Evolutionary conservation across 2,888 invertebrate genomes (phyloP), one percentile per base, ranked within the genome.

Genomic region (Heliconius ismenius): DNA sequence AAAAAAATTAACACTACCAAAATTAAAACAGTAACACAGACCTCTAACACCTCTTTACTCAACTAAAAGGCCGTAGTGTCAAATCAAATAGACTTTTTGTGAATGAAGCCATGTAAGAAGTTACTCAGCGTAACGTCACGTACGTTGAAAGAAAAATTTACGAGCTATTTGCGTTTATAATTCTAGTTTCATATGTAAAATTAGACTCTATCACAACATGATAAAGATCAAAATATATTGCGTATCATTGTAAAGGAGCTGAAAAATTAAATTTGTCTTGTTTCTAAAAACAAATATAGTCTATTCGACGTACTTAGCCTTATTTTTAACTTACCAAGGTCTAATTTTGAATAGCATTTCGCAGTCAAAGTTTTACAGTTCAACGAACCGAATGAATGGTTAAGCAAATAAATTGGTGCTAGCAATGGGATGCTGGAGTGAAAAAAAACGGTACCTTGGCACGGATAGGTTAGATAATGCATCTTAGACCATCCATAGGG

Each of bases 391-490:
- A 84, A 84, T 83, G 84, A 84, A 85, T 82, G 87, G 86, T 85
- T 89, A 86, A 87, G 88, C 88, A 90, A 92, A 91, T 90, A 91
- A 89, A 90, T 90, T 89, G 89, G 87, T 87, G 88, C 83, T 80
- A 85, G 85, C 84, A 79, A 84, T 83, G 81, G 83, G 84, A 86
- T 88, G 88, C 85, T 86, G 85, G 87, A 85, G 87, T 87, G 84
- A 88, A 87, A 88, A 88, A 85, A 85, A 84, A 83, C 83, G 82
- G 84, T 84, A 83, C 81, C 79, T 80, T 79, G 80, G 78, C 79
- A 81, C 79, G 82, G 81, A 83, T 81, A 79, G 81, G 83, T 86
- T 84, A 84, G 84, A 86, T 86, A 84, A 86, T 85, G 84, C 81
- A 81, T 82, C 82, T 80, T 58, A 78, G 77, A 78, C 80, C 77